phyloP scores from a whole-genome alignment of 2,888 invertebrate species.

The Tanaodytes sp. region DNA sequence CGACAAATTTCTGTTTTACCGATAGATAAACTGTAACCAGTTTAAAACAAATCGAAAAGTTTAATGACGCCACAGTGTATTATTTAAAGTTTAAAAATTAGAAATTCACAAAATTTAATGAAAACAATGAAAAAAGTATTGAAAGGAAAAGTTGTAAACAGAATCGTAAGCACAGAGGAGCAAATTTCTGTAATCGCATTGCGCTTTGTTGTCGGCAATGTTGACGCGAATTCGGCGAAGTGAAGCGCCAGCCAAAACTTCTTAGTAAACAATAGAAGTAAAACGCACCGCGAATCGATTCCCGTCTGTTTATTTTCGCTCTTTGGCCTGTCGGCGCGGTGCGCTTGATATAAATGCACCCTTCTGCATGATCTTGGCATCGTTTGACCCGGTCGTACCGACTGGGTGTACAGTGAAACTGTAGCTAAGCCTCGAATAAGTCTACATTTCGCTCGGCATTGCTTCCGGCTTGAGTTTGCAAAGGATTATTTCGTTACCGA shows the following conservation, averaged over 20 bases:
- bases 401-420: slow-evolving; percentile 8
- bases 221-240: slow-evolving; percentile 18
- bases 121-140: no score
- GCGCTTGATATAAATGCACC: slow-evolving; percentile 65
- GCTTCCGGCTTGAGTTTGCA: slow-evolving; percentile 21
- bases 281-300: slow-evolving; percentile 58
- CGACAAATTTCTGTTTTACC: no score
- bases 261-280: slow-evolving; percentile 42
- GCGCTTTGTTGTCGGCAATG: no score
- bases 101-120: no score
- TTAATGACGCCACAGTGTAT: no score
- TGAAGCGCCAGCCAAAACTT: slow-evolving; percentile 18
- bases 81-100: no score
- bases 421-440: slow-evolving; percentile 40
- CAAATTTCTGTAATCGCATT: no score
- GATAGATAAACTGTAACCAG: no score
- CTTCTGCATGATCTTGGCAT: slow-evolving; percentile 51
- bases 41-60: no score
- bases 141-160: no score
- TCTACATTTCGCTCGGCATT: slow-evolving; percentile 39
- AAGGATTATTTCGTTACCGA: slow-evolving; percentile 46
- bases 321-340: slow-evolving; percentile 17
- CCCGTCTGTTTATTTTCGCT: slow-evolving; percentile 62
- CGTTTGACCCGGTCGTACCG: slow-evolving; percentile 27
- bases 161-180: no score